phyloP scores from a whole-genome alignment of 1,140 invertebrate genomes.

The Hyles vespertilio region DNA sequence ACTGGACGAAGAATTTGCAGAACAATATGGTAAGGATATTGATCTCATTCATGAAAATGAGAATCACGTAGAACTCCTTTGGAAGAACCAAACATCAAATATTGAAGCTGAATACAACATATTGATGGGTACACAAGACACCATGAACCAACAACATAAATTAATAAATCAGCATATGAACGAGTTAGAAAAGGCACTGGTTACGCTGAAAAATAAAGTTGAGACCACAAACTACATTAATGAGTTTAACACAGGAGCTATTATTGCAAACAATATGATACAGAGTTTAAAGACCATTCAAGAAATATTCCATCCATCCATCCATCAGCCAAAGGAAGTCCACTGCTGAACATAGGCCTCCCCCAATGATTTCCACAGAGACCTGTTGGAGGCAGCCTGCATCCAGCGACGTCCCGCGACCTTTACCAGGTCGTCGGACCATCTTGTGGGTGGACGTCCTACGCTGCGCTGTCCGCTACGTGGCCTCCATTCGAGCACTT shows the following conservation, averaged over 20 bases:
- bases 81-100: neutral
- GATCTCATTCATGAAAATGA: neutral
- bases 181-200: neutral
- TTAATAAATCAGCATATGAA: neutral
- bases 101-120: neutral
- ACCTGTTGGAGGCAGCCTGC: too few species aligned
- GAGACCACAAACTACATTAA: neutral
- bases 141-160: neutral
- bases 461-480: too few species aligned
- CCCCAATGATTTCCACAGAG: too few species aligned
- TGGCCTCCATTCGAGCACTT: too few species aligned
- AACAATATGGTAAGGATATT: neutral
- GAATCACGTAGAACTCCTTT: neutral
- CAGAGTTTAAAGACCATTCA: slow-evolving; percentile 8
- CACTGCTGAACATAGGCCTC: too few species aligned
- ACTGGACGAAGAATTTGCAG: neutral
- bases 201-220: neutral
- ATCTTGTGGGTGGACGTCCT: too few species aligned
- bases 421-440: too few species aligned
- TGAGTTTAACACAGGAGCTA: neutral
- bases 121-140: neutral
- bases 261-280: slow-evolving; percentile 1
- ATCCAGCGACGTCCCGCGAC: too few species aligned
- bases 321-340: too few species aligned
- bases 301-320: too few species aligned